A percentile compares a stretch with the other conserved stretches of the same genome.
phyloP scores from a whole-genome alignment of 2,888 invertebrate genomes.

The Heliconius charithonia region DNA sequence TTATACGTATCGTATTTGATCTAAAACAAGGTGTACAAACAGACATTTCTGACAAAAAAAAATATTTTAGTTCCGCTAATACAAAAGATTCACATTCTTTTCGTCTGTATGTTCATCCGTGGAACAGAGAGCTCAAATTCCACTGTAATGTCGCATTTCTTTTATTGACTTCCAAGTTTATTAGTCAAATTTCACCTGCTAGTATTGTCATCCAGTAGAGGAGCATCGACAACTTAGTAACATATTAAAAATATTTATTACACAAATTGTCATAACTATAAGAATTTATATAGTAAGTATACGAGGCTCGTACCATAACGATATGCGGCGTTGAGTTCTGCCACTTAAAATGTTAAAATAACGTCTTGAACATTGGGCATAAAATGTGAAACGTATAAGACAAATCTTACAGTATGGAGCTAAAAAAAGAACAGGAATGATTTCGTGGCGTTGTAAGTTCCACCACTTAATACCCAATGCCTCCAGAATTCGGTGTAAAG shows the following conservation, averaged over 20 bases:
- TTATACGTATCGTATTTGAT: no score
- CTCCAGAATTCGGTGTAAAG: no score
- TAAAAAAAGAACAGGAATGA: no score
- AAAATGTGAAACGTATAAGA: no score
- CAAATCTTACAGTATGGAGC: no score
- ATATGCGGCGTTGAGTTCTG: no score
- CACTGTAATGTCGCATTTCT: constrained; percentile 69
- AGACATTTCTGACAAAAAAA: neutral
- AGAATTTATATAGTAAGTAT: neutral
- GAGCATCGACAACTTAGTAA: neutral
- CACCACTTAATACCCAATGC: no score
- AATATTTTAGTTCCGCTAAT: neutral
- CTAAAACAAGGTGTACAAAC: neutral
- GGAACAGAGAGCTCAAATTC: constrained; percentile 67
- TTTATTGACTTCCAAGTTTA: constrained; percentile 78
- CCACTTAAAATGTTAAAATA: no score
- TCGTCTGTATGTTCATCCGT: constrained; percentile 53
- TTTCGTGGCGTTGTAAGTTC: no score
- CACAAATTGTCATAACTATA: neutral
- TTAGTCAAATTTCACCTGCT: constrained; percentile 71
- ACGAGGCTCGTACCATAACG: neutral
- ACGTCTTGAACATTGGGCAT: no score
- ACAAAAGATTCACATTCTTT: constrained; percentile 30
- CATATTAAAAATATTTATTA: neutral
- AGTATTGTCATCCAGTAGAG: constrained; percentile 41